Evolutionary conservation across 2,888 invertebrate species (phyloP), one percentile per base, ranked within the genome.

Genomic region (Drosophila quinaria): DNA sequence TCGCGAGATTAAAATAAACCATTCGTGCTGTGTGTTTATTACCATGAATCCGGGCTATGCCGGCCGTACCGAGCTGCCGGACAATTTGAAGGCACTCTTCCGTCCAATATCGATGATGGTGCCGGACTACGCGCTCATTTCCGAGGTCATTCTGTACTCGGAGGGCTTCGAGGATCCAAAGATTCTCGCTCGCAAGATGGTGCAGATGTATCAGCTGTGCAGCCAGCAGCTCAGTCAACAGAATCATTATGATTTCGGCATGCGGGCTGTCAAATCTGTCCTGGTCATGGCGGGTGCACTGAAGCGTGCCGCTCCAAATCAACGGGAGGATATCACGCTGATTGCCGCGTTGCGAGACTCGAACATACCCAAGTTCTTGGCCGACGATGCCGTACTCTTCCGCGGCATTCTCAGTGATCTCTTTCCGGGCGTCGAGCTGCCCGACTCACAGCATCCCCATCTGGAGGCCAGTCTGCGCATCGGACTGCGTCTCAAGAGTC

Each of bases 1-100:
- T 0, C 94, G 97, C 4, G 97, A 97, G 93, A 97, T 98, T 55
- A 97, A 96, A 90, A 92, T 97, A 33, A 95, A 96, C 0, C 95
- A 94, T 72, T 95, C 96, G 1, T 97, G 97, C 87, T 96, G 97
- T 0, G 96, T 97, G 0, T 97, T 97, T 87, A 97, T 97, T 77
- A 97, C 97, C 0, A 98, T 98, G 97, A 97, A 97, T 93, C 97
- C 97, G 0, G 97, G 97, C 1, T 97, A 97, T 90, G 97, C 97
- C 1, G 97, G 97, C 0, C 94, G 97, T 65, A 97, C 97, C 0
- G 97, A 97, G 91, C 92, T 98, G 42, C 97, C 98, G 0, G 97
- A 97, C 88, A 98, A 97, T 92, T 93, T 98, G 70, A 97, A 97
- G 90, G 96, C 97, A 1, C 91, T 97, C 13, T 97, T 97, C 91